Base-by-base conservation (phyloP, 2,888 invertebrate species). In the Pandemis cinnamomeana region DNA sequence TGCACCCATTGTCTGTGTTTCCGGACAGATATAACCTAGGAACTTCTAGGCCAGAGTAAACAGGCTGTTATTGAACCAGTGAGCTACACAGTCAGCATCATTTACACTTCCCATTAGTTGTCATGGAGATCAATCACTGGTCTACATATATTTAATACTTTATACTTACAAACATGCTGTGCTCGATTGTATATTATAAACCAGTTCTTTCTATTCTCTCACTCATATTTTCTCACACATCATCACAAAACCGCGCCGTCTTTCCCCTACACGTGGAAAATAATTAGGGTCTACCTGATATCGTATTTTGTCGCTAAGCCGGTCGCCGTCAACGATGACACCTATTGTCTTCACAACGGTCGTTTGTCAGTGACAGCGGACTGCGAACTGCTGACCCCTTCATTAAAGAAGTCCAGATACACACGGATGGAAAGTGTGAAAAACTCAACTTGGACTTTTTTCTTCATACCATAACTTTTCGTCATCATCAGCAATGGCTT, bases 331-430 rank as follows among this genome's bases (percentile, higher is more conserved):
- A 46, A 8, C 60, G 71, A 58, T 69, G 71, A 71, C 74, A 61
- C 62, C 53, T 64, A 73, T 72, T 76, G 75, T 75, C 75, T 70
- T 67, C n/a, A 44, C 36, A 72, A 41, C 20, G 72, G 46, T 75
- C 76, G 67, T 76, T 72, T 75, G 60, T 76, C 75, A 76, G 70
- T 67, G 76, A 72, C 76, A 72, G 63, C 15, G 46, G 61, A 48
- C 63, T 58, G 63, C 15, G 46, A 53, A 48, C 63, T 58, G 66
- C 66, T 74, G 73, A 74, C 73, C 73, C 66, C 70, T 74, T 74
- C 73, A 70, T 74, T 74, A 74, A 62, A 53, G 42, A 5, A 53
- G 44, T 36, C 1, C 4, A 4, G 27, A 36, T 36, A 70, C 73
- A 70, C n/a, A 73, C 69, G 15, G 73, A 36, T 53, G 64, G 5